Conservation (phyloP, 1,140 invertebrate genomes). For the Limonius californicus region DNA sequence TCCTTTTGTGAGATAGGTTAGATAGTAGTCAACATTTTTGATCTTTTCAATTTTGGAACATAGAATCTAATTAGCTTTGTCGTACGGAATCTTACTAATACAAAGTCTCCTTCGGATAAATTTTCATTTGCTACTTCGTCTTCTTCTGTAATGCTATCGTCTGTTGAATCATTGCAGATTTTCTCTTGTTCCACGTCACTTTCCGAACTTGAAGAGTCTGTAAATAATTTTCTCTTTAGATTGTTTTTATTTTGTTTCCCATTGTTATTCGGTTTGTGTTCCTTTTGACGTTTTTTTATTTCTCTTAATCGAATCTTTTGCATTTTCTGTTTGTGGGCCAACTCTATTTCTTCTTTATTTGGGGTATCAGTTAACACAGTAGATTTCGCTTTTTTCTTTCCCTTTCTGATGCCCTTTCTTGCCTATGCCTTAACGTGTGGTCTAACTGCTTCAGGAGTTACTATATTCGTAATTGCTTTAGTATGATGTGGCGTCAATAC, state of each 20-base stretch:
- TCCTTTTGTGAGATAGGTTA: no score
- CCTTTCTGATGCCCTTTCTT: neutral
- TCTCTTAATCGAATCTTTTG: no score
- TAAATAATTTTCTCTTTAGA: no score
- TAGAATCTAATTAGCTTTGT: neutral
- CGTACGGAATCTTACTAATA: neutral
- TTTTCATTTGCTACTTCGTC: no score
- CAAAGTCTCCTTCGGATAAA: no score
- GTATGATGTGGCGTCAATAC: neutral
- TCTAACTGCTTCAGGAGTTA: neutral
- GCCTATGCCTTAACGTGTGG: neutral
- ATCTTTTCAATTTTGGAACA: no score
- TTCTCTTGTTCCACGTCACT: no score
- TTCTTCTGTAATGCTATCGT: constrained; percentile 3
- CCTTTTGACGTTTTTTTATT: no score
- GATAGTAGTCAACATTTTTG: neutral
- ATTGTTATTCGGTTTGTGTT: no score
- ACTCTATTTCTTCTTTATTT: neutral
- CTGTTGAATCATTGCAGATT: neutral
- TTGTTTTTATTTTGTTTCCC: no score
- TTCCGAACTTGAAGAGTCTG: no score
- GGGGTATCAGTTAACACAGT: neutral
- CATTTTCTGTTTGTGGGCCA: no score
- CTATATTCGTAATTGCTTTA: neutral
- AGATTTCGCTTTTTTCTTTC: neutral